Conservation (phyloP, 2,797 vertebrate genomes). For the Choloepus didactylus region DNA sequence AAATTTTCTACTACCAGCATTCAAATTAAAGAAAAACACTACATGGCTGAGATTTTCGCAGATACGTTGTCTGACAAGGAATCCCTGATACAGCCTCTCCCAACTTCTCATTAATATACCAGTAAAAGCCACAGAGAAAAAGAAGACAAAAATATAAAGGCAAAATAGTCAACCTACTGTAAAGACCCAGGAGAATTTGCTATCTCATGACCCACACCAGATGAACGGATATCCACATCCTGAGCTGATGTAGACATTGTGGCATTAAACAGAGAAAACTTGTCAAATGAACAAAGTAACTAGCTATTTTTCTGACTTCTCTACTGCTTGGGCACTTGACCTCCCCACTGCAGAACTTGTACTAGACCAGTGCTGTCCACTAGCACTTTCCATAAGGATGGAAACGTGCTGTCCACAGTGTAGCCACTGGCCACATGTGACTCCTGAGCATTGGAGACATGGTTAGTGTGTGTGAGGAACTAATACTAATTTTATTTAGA, state of each 20-base stretch:
- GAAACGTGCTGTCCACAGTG: too few species aligned
- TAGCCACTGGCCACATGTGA: too few species aligned
- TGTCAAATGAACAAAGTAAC: background rate
- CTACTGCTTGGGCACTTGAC: too few species aligned
- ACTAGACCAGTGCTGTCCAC: background rate
- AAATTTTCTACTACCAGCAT: background rate
- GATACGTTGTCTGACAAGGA: background rate
- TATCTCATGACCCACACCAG: background rate
- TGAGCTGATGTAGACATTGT: background rate
- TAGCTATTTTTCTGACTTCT: background rate
- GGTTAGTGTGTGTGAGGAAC: background rate
- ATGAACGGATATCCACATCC: too few species aligned
- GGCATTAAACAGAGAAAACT: background rate
- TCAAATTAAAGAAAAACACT: background rate
- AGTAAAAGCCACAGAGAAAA: background rate
- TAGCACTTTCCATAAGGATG: background rate
- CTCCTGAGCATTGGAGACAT: too few species aligned
- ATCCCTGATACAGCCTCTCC: background rate
- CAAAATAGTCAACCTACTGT: background rate
- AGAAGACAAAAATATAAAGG: background rate
- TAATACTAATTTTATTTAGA: background rate
- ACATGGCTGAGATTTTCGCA: background rate
- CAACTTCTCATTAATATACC: background rate
- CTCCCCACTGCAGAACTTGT: background rate
- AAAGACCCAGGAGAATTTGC: background rate